Evolutionary conservation across 2,797 vertebrate species (phyloP), one percentile per base, ranked within the genome.

Genomic region (Leptoclinus maculatus): DNA sequence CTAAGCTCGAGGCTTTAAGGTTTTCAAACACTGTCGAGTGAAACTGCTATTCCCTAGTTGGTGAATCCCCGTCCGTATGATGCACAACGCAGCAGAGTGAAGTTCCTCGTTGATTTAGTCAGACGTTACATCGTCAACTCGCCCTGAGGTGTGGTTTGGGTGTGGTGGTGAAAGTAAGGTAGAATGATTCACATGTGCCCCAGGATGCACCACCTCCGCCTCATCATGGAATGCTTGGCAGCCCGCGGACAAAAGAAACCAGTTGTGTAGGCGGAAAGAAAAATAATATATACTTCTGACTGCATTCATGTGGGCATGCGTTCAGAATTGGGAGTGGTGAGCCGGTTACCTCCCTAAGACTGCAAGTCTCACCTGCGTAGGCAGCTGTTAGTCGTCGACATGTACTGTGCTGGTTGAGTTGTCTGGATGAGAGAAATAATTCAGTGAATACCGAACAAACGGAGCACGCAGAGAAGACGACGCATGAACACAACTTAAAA

Each of bases 181-280:
- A 5, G 49, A 76, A 57, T 91, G 85, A 90, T 79, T 94, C 86
- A 91, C 71, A 54, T 16, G 13, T 56, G 54, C 79, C 53, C 17
- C 12, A 2, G 69, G 87, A 79, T 74, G 25, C 65, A 57, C 56
- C 66, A 80, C 56, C 91, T 88, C 89, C 93, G 16, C 94, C 95
- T 86, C 34, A 43, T 23, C 3, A 5, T 54, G 89, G 93, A 94
- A 94, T 95, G 90, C 66, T 74, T 32, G 66, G 76, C 78, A 78
- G 78, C 63, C 72, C 25, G 49, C 29, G 66, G 74, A 92, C 79
- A 79, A 83, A 85, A 36, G 39, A 82, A 89, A 86, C 86, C 82
- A 83, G 89, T 92, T 88, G 76, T 70, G 3, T 72, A 59, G 2
- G 9, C 47, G 27, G 27, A 27, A 27, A 53, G 6, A 54, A 51